Evolutionary conservation across 37 sponge, comb jelly and placozoan genomes (phyloP), one percentile per base, ranked within the genome.

Genomic region (Haliclona indistincta): DNA sequence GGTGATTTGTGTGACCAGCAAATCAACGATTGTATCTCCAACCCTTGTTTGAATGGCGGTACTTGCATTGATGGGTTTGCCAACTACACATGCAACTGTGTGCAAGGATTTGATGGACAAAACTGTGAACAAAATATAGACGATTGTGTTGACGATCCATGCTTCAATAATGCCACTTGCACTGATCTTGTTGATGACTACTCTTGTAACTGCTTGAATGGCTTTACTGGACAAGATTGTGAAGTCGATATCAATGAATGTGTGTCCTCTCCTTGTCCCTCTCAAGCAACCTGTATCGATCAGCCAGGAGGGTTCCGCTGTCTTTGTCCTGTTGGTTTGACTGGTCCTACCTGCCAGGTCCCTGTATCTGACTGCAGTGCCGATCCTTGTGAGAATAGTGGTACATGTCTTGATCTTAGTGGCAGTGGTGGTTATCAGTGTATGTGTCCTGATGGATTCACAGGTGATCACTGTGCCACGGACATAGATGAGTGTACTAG

Each of bases 101-200:
- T 32, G 11, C 51, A 74, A n/a, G 80, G 85, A 29, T 91, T 43
- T 47, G 71, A 78, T 43, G 88, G 88, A 26, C n/a, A 35, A 0
- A 42, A 22, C 26, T 86, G 87, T 68, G 72, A 77, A 1, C 30
- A 47, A 2, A 38, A 52, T 42, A 79, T 74, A 22, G 54, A 86
- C 45, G 80, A 73, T 32, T 88, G 88, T 39, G 56, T 35, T 0
- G 5, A 42, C 5, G 40, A 68, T 51, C 74, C 78, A 0, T 88
- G 88, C 35, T 67, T 56, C 23, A 88, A 88, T 76, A 41, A 43
- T 63, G 89, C 54, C 35, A 83, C 89, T 8, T 89, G 89, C 63
- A 40, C 52, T 25, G 60, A 8, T n/a, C 6, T 25, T 23, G 72
- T 44, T 2, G 6, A 25, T 6, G n/a, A 20, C 6, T 58, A 58